Base-by-base conservation (phyloP, 1,140 invertebrate genomes). In the Formica exsecta region DNA sequence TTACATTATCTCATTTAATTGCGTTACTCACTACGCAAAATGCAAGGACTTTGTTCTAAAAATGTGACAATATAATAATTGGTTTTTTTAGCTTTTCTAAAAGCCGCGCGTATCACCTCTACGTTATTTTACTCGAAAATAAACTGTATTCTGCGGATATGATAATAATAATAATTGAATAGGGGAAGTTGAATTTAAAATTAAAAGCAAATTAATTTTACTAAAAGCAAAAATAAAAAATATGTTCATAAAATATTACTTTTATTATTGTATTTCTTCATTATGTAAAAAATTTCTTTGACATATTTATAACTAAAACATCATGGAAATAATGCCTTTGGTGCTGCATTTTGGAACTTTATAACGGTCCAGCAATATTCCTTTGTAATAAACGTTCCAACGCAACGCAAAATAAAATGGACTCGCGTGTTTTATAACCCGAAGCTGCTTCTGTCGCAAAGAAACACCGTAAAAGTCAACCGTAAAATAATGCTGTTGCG, bases 381-480 rank as follows among this genome's bases (percentile, higher is more conserved):
- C 32, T 68, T 79, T 25, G 64, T 32, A 68, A 68, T 4, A 44
- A 79, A 54, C 32, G 32, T 79, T 79, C 68, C 62, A 51, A 38
- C 13, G 44, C 19, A 38, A 48, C 32, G 19, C 16, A 41, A 68
- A 57, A 68, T 36, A 38, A 79, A 79, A 54, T 29, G n/a, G 22
- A 3, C 38, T 62, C 36, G 11, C 29, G 41, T 22, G 29, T 77
- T 77, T 66, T 77, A 48, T 48, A 51, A 51, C 7, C n/a, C 7
- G 66, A 79, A 79, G 51, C 11, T 79, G 62, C 32, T 51, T 66
- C 2, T 19, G 8, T 38, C 62, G 44, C 44, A 66, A 76, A 61
- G 32, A 64, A 84, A 75, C 19, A 8, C 41, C 62, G 29, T 57
- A 62, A 84, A 84, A 8, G 41, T 84, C 57, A 84, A 51, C n/a